Evolutionary conservation across 2,797 vertebrate species (phyloP), one percentile per base, ranked within the genome.

Genomic region (Mormyrus proboscirostris): DNA sequence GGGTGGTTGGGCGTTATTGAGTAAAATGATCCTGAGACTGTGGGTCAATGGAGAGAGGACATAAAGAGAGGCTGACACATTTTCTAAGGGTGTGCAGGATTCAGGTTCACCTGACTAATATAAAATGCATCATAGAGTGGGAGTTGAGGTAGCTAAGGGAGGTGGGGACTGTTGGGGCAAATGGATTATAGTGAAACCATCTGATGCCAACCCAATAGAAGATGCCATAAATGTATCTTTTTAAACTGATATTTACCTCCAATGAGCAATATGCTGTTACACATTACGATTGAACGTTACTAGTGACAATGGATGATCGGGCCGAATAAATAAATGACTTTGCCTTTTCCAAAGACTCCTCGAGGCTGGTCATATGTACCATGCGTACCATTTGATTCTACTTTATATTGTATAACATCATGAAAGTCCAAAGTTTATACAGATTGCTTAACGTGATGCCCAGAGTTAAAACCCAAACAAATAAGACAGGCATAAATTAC

Each of bases 21-120:
- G 76, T 25, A 82, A 62, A 22, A 44, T 88, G 92, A 92, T 92
- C 90, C 86, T 92, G 93, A 93, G 92, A 91, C 69, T 93, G 93
- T 93, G 92, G 91, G 38, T 62, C 53, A 25, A 8, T 10, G 82
- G 44, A n/a, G 10, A 14, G n/a, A 7, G 25, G 25, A 22, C n/a
- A 50, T 51, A 85, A 85, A 85, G 12, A 51, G 49, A 49, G 29
- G 83, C 14, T 29, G 47, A 51, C 7, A 38, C 44, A 51, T 53
- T 50, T 86, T 83, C 16, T 83, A 49, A 49, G 38, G 79, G 44
- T n/a, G 79, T 10, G 7, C 41, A 51, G 47, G 44, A 49, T 51
- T 84, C 82, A 84, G 44, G 44, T 29, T 84, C 82, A 51, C 47
- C 82, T 51, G 47, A 49, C 82, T 29, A 41, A 79, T 79, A 16